phyloP scores from a whole-genome alignment of 2,797 vertebrate species.

The Mormyrus proboscirostris region DNA sequence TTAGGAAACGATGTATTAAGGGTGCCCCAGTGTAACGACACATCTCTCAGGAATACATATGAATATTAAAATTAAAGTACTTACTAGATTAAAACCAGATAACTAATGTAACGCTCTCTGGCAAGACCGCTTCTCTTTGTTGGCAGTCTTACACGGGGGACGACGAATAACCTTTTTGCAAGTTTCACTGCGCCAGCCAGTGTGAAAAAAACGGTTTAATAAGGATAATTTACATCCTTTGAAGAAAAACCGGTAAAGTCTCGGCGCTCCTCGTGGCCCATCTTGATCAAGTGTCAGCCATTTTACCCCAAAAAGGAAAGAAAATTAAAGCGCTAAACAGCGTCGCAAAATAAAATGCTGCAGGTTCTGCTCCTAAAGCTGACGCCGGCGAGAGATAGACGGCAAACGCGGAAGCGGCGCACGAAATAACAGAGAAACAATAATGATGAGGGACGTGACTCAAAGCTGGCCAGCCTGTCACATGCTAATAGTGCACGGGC shows the following conservation, averaged over 20 bases:
- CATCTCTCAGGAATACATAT: background rate
- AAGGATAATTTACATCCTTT: background rate
- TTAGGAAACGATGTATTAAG: background rate
- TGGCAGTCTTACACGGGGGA: background rate
- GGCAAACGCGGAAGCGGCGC: background rate
- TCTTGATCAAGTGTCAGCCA: slow-evolving; percentile 40
- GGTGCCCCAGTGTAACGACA: background rate
- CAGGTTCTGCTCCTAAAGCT: slow-evolving; percentile 14
- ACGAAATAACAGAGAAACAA: background rate
- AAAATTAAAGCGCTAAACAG: slow-evolving; percentile 26
- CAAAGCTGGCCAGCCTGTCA: slow-evolving; percentile 8
- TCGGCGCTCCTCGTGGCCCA: slow-evolving; percentile 20
- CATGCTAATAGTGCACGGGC: background rate
- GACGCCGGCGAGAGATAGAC: background rate
- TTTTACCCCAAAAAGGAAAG: slow-evolving; percentile 34
- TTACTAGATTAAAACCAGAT: background rate
- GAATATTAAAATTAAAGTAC: background rate
- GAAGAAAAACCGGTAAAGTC: background rate
- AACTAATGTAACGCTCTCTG: background rate
- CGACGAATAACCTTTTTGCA: background rate
- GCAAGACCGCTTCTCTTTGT: background rate
- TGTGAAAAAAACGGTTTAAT: background rate
- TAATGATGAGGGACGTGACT: slow-evolving; percentile 6
- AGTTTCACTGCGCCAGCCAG: background rate
- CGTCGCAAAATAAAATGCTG: slow-evolving; percentile 23